Evolutionary conservation across 1,140 invertebrate species (phyloP).

Genomic region (Apis cerana): DNA sequence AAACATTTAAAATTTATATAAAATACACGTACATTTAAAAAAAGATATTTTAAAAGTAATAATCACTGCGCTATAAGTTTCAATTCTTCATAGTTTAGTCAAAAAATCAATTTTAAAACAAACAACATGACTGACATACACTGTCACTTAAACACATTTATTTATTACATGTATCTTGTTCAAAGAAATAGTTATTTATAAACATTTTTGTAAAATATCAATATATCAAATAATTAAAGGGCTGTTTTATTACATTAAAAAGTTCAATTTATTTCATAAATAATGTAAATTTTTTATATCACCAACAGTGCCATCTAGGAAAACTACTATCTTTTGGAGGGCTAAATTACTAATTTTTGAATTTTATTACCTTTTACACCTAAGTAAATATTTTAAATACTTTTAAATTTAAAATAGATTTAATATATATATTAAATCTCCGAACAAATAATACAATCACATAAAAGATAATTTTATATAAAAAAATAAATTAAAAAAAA

Average conservation of each 20-base stretch:
- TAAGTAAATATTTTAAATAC: background rate
- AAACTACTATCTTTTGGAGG: background rate
- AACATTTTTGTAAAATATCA: slow-evolving; percentile 19
- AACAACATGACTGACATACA: slow-evolving; percentile 46
- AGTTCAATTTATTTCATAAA: slow-evolving; percentile 43
- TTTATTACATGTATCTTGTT: background rate
- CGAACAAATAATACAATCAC: no score
- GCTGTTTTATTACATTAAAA: background rate
- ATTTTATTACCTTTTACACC: background rate
- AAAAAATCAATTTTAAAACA: slow-evolving; percentile 14
- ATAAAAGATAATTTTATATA: no score
- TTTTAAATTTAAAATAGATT: background rate
- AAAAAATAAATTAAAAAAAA: no score
- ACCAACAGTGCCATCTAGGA: slow-evolving; percentile 28
- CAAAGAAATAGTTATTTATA: slow-evolving; percentile 2
- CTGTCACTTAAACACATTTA: slow-evolving; percentile 6
- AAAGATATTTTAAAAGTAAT: slow-evolving; percentile 13
- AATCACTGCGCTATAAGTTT: slow-evolving; percentile 15
- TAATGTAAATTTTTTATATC: slow-evolving; percentile 16
- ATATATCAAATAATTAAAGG: slow-evolving; percentile 4
- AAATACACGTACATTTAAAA: slow-evolving; percentile 52
- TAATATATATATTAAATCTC: background rate
- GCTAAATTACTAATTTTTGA: background rate
- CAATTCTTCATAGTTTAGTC: slow-evolving; percentile 14
- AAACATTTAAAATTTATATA: background rate